A percentile compares a stretch with the other conserved stretches of the same genome.
Conservation (phyloP, 1,140 invertebrate species). For the Drosophila murphyi region DNA sequence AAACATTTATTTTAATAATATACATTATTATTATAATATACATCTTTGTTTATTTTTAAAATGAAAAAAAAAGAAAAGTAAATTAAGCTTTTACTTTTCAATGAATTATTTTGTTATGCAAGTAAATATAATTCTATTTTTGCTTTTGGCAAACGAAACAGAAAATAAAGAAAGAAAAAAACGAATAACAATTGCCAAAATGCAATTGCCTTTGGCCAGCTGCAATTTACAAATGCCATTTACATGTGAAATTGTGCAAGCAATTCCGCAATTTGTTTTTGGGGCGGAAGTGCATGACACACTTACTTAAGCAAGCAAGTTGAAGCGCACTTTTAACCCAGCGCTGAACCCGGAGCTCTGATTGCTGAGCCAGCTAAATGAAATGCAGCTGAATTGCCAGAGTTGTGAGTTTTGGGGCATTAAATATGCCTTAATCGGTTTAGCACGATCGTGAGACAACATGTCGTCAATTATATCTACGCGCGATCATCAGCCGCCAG, state of each 20-base stretch:
- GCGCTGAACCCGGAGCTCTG: constrained; percentile 20
- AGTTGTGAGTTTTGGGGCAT: constrained; percentile 39
- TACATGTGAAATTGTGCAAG: constrained; percentile 49
- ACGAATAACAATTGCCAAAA: background rate
- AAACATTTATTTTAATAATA: too few relatives aligned
- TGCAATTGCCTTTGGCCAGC: constrained; percentile 26
- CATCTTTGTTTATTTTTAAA: too few relatives aligned
- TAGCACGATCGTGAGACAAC: constrained; percentile 83
- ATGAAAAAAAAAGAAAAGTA: too few relatives aligned
- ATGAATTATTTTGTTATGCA: too few relatives aligned
- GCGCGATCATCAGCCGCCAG: constrained; percentile 65
- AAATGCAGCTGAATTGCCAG: constrained; percentile 6
- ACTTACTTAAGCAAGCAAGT: constrained; percentile 15
- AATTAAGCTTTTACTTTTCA: too few relatives aligned
- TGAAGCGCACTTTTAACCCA: constrained; percentile 24
- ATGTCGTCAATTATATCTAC: constrained; percentile 84
- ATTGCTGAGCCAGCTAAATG: constrained; percentile 10
- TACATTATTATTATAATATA: too few relatives aligned
- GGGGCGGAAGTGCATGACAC: constrained; percentile 47
- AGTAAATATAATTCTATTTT: background rate
- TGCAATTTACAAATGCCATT: constrained; percentile 48
- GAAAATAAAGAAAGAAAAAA: too few relatives aligned
- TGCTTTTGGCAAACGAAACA: background rate
- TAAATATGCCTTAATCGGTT: constrained; percentile 82
- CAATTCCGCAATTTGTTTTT: constrained; percentile 36